Base-by-base conservation (phyloP, 2,797 vertebrate species). In the Acropternis orthonyx region DNA sequence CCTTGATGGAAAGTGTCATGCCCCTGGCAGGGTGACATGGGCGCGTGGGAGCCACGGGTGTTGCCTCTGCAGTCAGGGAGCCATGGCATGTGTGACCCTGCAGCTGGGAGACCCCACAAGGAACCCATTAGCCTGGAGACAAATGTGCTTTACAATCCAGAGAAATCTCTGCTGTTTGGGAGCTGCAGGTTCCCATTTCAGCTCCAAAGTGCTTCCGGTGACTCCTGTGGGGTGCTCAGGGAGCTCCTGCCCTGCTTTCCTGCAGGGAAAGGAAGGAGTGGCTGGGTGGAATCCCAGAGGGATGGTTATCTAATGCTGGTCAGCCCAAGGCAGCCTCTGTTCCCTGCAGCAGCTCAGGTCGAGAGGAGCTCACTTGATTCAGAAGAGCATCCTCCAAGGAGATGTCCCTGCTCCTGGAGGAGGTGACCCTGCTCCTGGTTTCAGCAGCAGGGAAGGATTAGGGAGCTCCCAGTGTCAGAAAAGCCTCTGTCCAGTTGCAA, bases 401-500 rank as follows among this genome's bases (percentile, higher is more conserved):
- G n/a, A 16, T 48, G 28, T 22, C 23, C 34, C 28, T 56, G 24
- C 48, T 69, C 17, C 72, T 37, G 52, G 30, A 48, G 36, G 41
- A 52, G 67, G 27, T 44, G 32, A 51, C n/a, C 37, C 15, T 51
- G 36, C 63, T 63, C 19, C 82, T 46, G 65, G 0, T 23, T 58
- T 56, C 0, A 0, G 23, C 8, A 0, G 0, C 0, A 0, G 12
- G n/a, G 49, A 55, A 22, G 26, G 55, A 22, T 13, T 41, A 15
- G 36, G 37, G 15, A 62, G n/a, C 24, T 90, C 44, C 46, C 59
- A 44, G 62, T 46, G 9, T 24, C 37, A 26, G 39, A 32, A 78
- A 34, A 85, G 3, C 78, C 21, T 74, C 59, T 67, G 20, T 17
- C 34, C 22, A 7, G 22, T 3, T 28, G 14, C 44, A 36, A 27